Percentiles rank a stretch among this genome's conserved stretches.
These are phyloP conservation scores for Xiphophorus couchianus DNA, from an alignment of 2,113 vertebrate genomes.

Conservation along the genomic window DNA sequence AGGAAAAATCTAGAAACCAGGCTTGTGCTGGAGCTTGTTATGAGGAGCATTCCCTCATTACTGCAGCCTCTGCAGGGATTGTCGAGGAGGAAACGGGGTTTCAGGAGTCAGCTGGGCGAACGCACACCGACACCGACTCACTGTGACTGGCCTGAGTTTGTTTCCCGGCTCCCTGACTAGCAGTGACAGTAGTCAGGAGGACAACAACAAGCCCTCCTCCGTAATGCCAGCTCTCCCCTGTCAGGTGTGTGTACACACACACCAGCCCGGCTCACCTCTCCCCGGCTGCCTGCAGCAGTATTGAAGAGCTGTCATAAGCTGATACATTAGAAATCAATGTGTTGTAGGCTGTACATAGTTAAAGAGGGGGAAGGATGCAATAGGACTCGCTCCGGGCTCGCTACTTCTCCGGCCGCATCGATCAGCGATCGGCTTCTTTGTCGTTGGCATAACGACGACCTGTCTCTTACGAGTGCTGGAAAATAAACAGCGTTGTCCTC, in stretches of 20 bases:
- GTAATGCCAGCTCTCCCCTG: conserved; percentile 61
- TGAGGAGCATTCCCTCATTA: conserved; percentile 57
- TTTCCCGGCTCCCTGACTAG: conserved; percentile 52
- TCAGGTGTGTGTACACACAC: conserved; percentile 47
- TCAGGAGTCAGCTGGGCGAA: conserved; percentile 56
- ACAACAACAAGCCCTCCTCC: conserved; percentile 57
- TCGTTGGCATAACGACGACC: conserved; percentile 33
- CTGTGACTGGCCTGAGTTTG: conserved; percentile 46
- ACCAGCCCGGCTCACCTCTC: conserved; percentile 8
- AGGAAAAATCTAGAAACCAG: not conserved
- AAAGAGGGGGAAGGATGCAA: conserved; percentile 53
- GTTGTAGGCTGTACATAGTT: conserved; percentile 64
- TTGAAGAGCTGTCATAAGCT: conserved; percentile 74
- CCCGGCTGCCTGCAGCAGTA: conserved; percentile 56
- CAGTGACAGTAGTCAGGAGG: conserved; percentile 70
- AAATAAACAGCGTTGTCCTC: conserved; percentile 37
- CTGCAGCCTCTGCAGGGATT: conserved; percentile 54
- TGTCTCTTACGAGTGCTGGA: conserved; percentile 38
- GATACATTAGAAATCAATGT: conserved; percentile 74
- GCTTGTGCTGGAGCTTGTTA: conserved; percentile 31
- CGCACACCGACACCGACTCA: conserved; percentile 17
- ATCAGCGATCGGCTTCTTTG: conserved; percentile 50
- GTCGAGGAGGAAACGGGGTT: conserved; percentile 41
- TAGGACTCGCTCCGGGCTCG: conserved; percentile 44
- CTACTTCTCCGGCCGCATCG: conserved; percentile 27